Evolutionary conservation across 2,888 invertebrate genomes (phyloP).

Genomic region (Eilema sororculum): DNA sequence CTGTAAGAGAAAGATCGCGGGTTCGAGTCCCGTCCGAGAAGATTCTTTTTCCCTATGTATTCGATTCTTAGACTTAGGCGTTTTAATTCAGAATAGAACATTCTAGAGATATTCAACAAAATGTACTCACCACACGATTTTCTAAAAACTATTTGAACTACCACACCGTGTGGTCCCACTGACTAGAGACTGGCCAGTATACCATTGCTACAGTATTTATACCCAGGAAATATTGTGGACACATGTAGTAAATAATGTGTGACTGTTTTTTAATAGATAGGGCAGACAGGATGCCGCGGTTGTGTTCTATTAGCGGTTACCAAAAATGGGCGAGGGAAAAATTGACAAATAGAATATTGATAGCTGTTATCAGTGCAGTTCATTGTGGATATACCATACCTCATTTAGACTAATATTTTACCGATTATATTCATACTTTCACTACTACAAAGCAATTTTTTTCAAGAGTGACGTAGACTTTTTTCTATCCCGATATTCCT

Average conservation of each 20-base stretch:
- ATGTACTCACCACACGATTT: conserved; percentile 14
- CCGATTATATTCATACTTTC: too few species aligned
- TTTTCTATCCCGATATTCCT: too few species aligned
- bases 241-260: too few species aligned
- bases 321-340: background rate
- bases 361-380: background rate
- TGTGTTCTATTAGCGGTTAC: conserved; percentile 5
- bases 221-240: background rate
- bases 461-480: too few species aligned
- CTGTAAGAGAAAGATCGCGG: too few species aligned
- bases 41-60: too few species aligned
- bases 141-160: background rate
- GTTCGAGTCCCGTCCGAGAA: too few species aligned
- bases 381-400: background rate
- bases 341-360: background rate
- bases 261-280: background rate
- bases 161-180: background rate
- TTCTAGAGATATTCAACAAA: background rate
- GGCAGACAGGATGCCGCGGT: conserved; percentile 9
- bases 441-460: too few species aligned
- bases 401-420: background rate
- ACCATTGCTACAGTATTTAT: background rate
- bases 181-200: background rate
- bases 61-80: too few species aligned
- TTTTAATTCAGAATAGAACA: background rate